Evolutionary conservation across 2,113 vertebrate species (phyloP).

Genomic region (Sphyrna mokarran): DNA sequence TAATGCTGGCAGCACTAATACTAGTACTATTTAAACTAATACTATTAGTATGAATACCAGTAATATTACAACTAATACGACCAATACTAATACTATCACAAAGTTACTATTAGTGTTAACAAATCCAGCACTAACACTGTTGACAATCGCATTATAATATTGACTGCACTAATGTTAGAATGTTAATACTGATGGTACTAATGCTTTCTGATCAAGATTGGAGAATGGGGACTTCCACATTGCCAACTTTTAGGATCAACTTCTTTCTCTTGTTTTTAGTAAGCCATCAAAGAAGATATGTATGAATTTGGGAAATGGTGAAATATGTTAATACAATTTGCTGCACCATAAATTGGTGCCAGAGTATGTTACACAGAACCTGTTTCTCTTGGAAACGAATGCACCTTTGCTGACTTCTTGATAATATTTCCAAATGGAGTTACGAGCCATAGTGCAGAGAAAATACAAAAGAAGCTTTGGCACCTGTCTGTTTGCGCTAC

Average conservation of each 20-base stretch:
- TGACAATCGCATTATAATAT: not conserved
- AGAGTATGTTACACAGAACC: not conserved
- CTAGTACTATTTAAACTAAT: not conserved
- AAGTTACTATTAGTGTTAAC: not conserved
- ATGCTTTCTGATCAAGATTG: not conserved
- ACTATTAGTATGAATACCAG: not conserved
- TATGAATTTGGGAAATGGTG: not conserved
- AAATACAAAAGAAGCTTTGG: not conserved
- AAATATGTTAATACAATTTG: not conserved
- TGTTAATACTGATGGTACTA: not conserved
- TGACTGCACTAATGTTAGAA: not conserved
- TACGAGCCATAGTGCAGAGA: not conserved
- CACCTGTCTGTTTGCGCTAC: not conserved
- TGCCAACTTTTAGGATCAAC: not conserved
- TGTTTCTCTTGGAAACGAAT: not conserved
- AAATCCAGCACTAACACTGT: not conserved
- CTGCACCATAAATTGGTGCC: not conserved
- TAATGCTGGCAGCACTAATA: not conserved
- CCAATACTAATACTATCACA: not conserved
- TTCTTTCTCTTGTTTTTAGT: not conserved
- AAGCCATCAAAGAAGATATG: too few species aligned
- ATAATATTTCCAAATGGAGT: not conserved
- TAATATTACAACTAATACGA: not conserved
- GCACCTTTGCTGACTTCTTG: not conserved
- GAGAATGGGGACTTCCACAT: not conserved